Evolutionary conservation across 2,888 invertebrate genomes (phyloP), one percentile per base, ranked within the genome.

Genomic region (Meteorus cinctellus): DNA sequence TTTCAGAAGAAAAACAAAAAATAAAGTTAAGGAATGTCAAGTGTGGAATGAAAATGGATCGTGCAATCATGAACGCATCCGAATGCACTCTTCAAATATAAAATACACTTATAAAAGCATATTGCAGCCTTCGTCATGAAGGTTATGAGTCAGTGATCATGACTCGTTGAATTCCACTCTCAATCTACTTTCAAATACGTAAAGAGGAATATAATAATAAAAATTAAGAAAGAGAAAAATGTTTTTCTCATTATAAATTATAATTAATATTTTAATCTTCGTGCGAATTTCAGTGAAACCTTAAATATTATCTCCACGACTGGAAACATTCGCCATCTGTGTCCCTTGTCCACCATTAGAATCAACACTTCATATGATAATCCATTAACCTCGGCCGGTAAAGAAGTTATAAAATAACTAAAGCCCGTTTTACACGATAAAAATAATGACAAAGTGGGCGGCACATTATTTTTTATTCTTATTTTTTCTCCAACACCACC

Each of bases 361-460:
- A n/a, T 45, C 27, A 10, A 14, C 34, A 36, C n/a, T 14, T 6
- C 4, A 31, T 55, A 69, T 65, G 19, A 27, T 75, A 66, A 67
- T 72, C 19, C 75, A 36, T 74, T 51, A 16, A 1, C 24, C 66
- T n/a, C 72, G 5, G 67, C 74, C 72, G 81, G 71, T 79, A 81
- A 77, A 65, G 66, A n/a, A 80, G 82, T 66, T 41, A 10, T 55
- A 45, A 27, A 48, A 24, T 14, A 31, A 16, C 10, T 48, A 41
- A 80, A 81, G 81, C 72, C 79, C 31, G 76, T 77, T 76, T 78
- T 60, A 81, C 81, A 75, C 81, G 70, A 70, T 60, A 51, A 60
- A 81, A 79, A 80, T 59, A 73, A n/a, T 4, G 45, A n/a, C n/a
- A 24, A n/a, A 34, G 14, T 34, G 5, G 5, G 16, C 16, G n/a